Evolutionary conservation across 2,888 invertebrate genomes (phyloP).

Genomic region (Pandemis heparana): DNA sequence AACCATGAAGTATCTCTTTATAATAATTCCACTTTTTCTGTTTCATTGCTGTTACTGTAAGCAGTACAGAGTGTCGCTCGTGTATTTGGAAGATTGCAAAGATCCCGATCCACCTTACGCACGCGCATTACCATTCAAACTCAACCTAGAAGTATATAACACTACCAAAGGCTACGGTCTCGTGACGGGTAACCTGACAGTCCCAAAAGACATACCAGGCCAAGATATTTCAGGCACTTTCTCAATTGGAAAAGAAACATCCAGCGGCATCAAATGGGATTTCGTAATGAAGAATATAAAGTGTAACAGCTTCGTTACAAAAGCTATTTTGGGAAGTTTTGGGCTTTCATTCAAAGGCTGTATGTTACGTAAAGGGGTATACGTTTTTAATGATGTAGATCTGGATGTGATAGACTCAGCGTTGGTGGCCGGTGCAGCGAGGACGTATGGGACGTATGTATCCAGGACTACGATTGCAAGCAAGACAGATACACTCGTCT

Average conservation of each 20-base stretch:
- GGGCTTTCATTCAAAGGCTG: neutral
- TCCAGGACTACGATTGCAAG: neutral
- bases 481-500: neutral
- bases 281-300: neutral
- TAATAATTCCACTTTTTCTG: neutral
- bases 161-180: neutral
- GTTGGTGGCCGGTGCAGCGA: neutral
- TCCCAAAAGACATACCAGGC: neutral
- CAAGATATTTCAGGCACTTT: neutral
- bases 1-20: neutral
- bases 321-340: neutral
- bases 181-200: neutral
- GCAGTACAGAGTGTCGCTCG: neutral
- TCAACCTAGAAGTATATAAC: neutral
- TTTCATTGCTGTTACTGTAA: conserved; percentile 1
- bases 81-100: conserved; percentile 1
- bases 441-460: neutral
- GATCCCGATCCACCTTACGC: conserved; percentile 9
- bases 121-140: neutral
- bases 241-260: neutral
- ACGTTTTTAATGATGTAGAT: conserved; percentile 12
- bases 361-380: conserved; percentile 4
- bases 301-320: neutral
- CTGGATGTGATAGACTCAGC: neutral
- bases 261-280: neutral